Conservation (phyloP, 2,888 invertebrate genomes). For the Lithosia quadra region DNA sequence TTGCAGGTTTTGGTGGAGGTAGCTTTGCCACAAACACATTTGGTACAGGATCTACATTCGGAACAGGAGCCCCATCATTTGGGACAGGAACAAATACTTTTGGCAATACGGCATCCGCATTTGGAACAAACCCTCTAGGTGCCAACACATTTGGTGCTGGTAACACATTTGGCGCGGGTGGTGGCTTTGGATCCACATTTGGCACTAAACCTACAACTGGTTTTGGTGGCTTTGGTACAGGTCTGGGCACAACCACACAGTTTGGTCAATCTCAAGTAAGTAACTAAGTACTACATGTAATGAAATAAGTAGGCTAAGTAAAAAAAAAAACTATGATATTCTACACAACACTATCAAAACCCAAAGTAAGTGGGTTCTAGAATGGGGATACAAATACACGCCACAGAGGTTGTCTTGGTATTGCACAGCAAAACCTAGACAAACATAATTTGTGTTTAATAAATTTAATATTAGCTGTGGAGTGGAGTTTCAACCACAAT, state of each 20-base stretch:
- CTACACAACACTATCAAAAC: too few species aligned
- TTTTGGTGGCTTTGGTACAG: conserved; percentile 81
- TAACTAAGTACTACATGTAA: conserved; percentile 19
- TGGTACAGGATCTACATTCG: conserved; percentile 56
- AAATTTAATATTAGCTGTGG: too few species aligned
- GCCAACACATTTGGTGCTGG: conserved; percentile 61
- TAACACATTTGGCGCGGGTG: conserved; percentile 69
- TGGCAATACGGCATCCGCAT: conserved; percentile 71
- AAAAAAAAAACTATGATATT: too few species aligned
- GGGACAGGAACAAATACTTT: conserved; percentile 60
- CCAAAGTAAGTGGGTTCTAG: neutral
- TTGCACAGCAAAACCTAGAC: too few species aligned
- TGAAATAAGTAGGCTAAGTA: too few species aligned
- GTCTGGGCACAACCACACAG: conserved; percentile 73
- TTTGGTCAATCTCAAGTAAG: conserved; percentile 80
- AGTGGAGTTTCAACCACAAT: too few species aligned
- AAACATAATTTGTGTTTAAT: too few species aligned
- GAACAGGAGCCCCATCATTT: conserved; percentile 65
- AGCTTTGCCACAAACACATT: conserved; percentile 64
- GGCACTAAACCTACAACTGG: conserved; percentile 79
- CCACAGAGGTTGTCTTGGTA: too few species aligned
- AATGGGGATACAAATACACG: too few species aligned
- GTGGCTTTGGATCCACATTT: conserved; percentile 79
- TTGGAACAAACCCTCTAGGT: conserved; percentile 73
- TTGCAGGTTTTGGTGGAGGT: conserved; percentile 59